Conservation (phyloP, 2,113 vertebrate genomes). For the Brachyistius frenatus region DNA sequence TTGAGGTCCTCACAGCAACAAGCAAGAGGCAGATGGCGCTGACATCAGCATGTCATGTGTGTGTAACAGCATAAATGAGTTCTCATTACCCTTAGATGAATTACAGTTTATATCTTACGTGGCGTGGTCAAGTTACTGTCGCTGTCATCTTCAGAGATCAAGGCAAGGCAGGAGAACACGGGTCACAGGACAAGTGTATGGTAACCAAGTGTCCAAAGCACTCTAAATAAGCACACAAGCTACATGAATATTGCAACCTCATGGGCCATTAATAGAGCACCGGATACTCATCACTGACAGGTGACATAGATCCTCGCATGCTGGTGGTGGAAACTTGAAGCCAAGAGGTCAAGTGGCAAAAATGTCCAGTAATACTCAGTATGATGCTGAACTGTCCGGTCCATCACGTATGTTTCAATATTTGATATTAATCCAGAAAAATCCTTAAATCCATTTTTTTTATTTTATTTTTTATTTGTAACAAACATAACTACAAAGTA, state of each 20-base stretch:
- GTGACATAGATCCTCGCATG: constrained; percentile 12
- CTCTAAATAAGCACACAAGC: constrained; percentile 57
- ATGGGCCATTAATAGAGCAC: constrained; percentile 34
- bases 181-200: constrained; percentile 21
- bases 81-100: constrained; percentile 5
- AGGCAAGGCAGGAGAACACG: constrained; percentile 20
- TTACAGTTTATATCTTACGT: constrained; percentile 6
- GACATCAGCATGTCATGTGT: neutral
- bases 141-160: constrained; percentile 24
- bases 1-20: constrained; percentile 7
- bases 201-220: constrained; percentile 34
- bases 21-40: constrained; percentile 19
- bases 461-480: too few species aligned
- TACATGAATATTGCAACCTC: constrained; percentile 28
- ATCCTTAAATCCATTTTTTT: neutral
- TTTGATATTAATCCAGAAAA: neutral
- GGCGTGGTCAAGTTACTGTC: constrained; percentile 28
- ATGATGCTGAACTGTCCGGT: too few species aligned
- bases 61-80: neutral
- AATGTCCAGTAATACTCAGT: neutral
- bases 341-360: constrained; percentile 29
- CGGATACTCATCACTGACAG: constrained; percentile 36
- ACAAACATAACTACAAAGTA: neutral
- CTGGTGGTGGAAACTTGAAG: constrained; percentile 22
- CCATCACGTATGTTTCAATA: neutral